Conservation (phyloP, 2,113 vertebrate species). For the Phyllostomus hastatus region DNA sequence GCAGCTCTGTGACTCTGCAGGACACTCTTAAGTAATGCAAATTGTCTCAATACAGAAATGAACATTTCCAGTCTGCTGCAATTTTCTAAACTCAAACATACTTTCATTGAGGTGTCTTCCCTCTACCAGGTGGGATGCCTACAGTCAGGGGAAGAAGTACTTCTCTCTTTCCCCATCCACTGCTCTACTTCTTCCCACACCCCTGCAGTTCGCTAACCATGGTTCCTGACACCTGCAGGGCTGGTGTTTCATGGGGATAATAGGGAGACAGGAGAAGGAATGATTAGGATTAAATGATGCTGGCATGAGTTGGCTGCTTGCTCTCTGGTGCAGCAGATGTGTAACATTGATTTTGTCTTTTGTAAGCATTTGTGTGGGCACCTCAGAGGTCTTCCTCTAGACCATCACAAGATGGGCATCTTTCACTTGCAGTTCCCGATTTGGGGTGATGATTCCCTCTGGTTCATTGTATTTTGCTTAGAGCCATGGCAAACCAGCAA, state of each 20-base stretch:
- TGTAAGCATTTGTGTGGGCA: not conserved
- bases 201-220: not conserved
- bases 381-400: not conserved
- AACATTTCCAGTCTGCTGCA: not conserved
- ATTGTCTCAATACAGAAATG: not conserved
- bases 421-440: not conserved
- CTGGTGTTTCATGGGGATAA: rapidly evolving
- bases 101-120: not conserved
- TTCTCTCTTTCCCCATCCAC: not conserved
- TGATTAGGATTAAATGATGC: not conserved
- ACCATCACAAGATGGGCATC: rapidly evolving
- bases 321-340: not conserved
- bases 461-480: not conserved
- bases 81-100: not conserved
- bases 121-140: not conserved
- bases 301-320: not conserved
- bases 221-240: not conserved
- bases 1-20: not conserved
- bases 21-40: not conserved
- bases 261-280: not conserved
- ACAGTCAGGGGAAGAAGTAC: no score
- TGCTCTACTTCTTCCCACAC: not conserved
- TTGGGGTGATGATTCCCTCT: not conserved
- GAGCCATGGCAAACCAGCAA: not conserved
- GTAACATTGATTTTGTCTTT: not conserved